Conservation (phyloP, 2,888 invertebrate species). For the Hydrotaea cyrtoneurina region DNA sequence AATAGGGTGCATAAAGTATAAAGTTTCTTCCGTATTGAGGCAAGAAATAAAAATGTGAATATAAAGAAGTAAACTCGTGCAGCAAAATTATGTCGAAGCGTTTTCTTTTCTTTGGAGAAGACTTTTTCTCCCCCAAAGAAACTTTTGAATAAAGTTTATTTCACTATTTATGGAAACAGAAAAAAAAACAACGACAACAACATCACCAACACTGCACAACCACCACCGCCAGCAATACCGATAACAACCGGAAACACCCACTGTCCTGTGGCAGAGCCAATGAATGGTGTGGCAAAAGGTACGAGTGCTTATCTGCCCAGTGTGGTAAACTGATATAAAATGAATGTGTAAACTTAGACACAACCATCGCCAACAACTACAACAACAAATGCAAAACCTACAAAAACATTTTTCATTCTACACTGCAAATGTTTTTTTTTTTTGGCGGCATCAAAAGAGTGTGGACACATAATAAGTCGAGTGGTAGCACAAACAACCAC, state of each 20-base stretch:
- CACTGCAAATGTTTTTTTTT: constrained; percentile 26
- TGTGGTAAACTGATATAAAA: constrained; percentile 61
- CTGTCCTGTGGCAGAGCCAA: not conserved
- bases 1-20: constrained; percentile 19
- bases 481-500: constrained; percentile 19
- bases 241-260: constrained; percentile 10
- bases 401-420: constrained; percentile 57
- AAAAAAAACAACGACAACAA: constrained; percentile 24
- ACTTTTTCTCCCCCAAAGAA: constrained; percentile 74
- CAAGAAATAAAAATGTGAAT: constrained; percentile 30
- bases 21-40: constrained; percentile 11
- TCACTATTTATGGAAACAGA: constrained; percentile 71
- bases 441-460: constrained; percentile 58
- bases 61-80: constrained; percentile 55
- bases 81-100: constrained; percentile 49
- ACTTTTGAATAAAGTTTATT: constrained; percentile 77
- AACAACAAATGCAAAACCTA: constrained; percentile 29
- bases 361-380: constrained; percentile 26
- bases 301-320: not conserved
- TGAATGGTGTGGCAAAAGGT: constrained; percentile 28
- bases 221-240: not conserved
- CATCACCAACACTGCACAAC: constrained; percentile 29
- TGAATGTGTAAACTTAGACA: constrained; percentile 58
- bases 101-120: constrained; percentile 50
- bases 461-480: constrained; percentile 71